These are phyloP conservation scores for Acestrorhynchus altus DNA, from an alignment of 2,797 vertebrate species.

Conservation along the genomic window DNA sequence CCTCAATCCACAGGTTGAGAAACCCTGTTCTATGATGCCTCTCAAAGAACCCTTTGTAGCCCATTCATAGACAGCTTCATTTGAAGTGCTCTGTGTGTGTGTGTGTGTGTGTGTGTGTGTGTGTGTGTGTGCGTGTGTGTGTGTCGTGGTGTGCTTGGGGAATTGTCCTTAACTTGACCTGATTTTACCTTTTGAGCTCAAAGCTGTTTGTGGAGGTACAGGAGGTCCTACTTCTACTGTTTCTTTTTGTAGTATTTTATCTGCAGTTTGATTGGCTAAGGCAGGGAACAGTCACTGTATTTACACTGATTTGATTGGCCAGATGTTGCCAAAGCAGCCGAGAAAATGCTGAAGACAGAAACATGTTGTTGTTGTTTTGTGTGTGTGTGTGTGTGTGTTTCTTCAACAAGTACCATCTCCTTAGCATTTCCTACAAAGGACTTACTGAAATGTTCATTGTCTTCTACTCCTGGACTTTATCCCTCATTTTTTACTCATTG, in stretches of 20 bases:
- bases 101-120: neutral
- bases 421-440: no score
- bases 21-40: no score
- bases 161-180: neutral
- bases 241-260: slow-evolving; percentile 18
- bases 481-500: no score
- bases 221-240: neutral
- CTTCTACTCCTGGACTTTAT: slow-evolving; percentile 22
- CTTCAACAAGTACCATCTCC: no score
- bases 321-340: slow-evolving; percentile 61
- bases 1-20: no score
- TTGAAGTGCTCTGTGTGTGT: neutral
- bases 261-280: slow-evolving; percentile 30
- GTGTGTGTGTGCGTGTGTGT: slow-evolving; percentile 16
- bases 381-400: neutral
- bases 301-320: slow-evolving; percentile 21
- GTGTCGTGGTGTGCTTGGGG: neutral
- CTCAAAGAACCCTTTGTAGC: no score
- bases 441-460: slow-evolving; percentile 18
- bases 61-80: no score
- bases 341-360: neutral
- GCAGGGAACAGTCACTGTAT: neutral
- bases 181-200: slow-evolving; percentile 3
- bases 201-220: neutral
- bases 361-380: slow-evolving; percentile 14